A percentile compares a stretch with the other conserved stretches of the same genome.
Evolutionary conservation across 2,797 vertebrate species (phyloP).

Genomic region (Alca torda): DNA sequence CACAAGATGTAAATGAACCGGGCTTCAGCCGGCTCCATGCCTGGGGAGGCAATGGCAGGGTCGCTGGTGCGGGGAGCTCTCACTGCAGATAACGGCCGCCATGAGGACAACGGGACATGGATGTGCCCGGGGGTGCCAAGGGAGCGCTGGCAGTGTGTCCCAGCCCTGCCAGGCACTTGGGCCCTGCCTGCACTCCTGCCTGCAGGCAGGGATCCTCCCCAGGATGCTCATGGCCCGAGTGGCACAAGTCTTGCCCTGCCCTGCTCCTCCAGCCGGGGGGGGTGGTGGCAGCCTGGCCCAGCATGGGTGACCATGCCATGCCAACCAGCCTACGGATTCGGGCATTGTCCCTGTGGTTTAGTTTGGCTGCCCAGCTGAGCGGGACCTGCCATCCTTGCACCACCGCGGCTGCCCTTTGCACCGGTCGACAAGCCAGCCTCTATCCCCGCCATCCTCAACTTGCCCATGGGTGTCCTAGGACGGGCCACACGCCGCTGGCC

Average conservation of each 20-base stretch:
- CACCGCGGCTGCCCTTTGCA: accelerated
- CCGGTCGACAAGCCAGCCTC: neutral
- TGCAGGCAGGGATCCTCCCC: neutral
- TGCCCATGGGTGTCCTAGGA: accelerated
- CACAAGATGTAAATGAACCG: neutral
- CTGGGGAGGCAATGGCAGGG: neutral
- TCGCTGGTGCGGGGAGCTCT: neutral
- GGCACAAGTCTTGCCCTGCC: neutral
- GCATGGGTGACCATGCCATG: accelerated
- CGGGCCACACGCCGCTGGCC: accelerated
- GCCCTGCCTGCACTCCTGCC: neutral
- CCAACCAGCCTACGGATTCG: accelerated
- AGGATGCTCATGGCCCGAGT: neutral
- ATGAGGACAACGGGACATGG: neutral
- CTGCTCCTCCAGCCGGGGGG: neutral
- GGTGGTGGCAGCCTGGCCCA: neutral
- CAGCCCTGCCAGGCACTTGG: neutral
- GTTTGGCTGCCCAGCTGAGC: neutral
- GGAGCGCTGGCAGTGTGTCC: neutral
- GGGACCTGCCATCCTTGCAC: neutral
- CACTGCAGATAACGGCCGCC: accelerated
- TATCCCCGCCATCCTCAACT: neutral
- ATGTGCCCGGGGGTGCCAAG: neutral
- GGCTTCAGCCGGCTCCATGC: accelerated
- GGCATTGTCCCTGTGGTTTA: neutral